Percentiles rank a stretch among this genome's conserved stretches.
These are phyloP conservation scores for Xylota sylvarum DNA, from an alignment of 2,888 invertebrate species.

Conservation along the genomic window DNA sequence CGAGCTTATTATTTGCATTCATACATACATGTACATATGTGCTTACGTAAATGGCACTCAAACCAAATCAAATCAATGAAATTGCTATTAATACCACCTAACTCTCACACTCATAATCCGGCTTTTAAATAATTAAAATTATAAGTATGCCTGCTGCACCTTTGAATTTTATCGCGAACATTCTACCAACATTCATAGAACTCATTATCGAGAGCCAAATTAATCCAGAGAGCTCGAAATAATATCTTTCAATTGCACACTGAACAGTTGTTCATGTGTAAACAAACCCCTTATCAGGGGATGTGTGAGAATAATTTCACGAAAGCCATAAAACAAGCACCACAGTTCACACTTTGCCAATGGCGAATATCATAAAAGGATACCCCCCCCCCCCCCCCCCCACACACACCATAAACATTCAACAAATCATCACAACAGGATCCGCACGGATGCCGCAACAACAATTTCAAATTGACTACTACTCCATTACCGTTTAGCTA, in stretches of 20 bases:
- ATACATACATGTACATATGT: too few species aligned
- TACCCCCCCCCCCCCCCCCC: not conserved
- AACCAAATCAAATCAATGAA: not conserved
- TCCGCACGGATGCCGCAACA: not conserved
- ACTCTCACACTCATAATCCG: not conserved
- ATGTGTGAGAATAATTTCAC: constrained; percentile 7
- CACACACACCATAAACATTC: not conserved
- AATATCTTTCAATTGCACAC: not conserved
- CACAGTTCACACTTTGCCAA: not conserved
- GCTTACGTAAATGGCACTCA: not conserved
- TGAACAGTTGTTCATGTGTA: not conserved
- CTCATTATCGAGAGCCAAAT: not conserved
- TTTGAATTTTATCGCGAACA: not conserved
- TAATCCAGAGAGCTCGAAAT: not conserved
- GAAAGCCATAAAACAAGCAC: constrained; percentile 11
- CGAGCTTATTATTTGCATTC: too few species aligned
- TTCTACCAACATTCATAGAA: not conserved
- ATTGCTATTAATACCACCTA: not conserved
- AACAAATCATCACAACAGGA: constrained; percentile 21
- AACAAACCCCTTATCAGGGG: not conserved
- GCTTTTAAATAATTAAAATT: not conserved
- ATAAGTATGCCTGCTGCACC: not conserved
- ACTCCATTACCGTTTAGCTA: constrained; percentile 10
- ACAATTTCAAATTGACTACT: constrained; percentile 19
- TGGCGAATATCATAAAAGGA: not conserved